These are phyloP conservation scores for Mobula birostris DNA, from an alignment of 2,113 vertebrate species.

Conservation along the genomic window DNA sequence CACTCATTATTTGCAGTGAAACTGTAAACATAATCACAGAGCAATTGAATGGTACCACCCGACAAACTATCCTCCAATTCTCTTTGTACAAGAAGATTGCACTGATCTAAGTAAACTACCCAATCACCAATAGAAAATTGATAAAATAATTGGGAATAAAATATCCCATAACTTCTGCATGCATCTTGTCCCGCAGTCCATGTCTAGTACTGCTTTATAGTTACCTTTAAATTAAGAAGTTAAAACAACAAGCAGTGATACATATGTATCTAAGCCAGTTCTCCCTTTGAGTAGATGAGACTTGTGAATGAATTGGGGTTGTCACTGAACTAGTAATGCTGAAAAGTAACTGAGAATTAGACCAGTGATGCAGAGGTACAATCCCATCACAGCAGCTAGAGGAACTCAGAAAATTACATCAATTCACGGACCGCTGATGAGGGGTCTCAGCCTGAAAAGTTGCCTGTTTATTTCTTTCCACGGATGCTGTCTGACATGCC, in stretches of 20 bases:
- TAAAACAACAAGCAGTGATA: neutral
- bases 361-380: no score
- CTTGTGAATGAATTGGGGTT: neutral
- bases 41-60: neutral
- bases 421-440: no score
- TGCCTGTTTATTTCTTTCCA: no score
- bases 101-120: neutral
- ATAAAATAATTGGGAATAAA: neutral
- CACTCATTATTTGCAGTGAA: neutral
- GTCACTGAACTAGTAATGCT: no score
- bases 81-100: no score
- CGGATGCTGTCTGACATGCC: no score
- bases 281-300: neutral
- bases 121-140: neutral
- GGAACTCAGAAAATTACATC: no score
- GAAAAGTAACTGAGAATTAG: no score
- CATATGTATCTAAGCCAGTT: neutral
- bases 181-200: neutral
- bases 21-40: neutral
- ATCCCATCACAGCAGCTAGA: no score
- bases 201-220: neutral
- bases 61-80: neutral
- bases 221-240: neutral
- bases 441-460: no score
- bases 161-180: neutral